phyloP scores from a whole-genome alignment of 2,888 invertebrate genomes.

The Caenorhabditis wallacei region DNA sequence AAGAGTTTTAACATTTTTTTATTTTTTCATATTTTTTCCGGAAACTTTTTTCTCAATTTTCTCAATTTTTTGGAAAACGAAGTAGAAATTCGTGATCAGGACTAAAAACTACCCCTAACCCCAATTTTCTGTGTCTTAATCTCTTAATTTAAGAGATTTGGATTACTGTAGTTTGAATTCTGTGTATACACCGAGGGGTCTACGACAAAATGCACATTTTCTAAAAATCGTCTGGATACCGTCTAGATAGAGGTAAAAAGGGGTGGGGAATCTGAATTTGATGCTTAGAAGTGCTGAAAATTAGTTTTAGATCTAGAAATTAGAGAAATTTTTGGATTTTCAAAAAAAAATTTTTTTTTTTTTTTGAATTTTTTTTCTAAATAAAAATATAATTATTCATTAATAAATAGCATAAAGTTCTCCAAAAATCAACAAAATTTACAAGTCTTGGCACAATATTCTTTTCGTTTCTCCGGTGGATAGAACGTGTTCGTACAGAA shows the following conservation, averaged over 20 bases:
- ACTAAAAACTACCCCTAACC: not conserved
- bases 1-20: no score
- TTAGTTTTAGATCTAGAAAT: not conserved
- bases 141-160: not conserved
- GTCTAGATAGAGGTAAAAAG: not conserved
- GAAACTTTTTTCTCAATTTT: no score
- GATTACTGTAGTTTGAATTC: conserved; percentile 10
- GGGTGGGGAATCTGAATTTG: not conserved
- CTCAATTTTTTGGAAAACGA: no score
- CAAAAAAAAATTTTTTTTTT: not conserved
- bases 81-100: not conserved
- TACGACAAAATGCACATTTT: conserved; percentile 15
- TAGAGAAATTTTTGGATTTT: not conserved
- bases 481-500: conserved; percentile 58
- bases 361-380: no score
- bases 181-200: conserved; percentile 5
- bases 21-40: no score
- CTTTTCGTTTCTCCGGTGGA: conserved; percentile 33
- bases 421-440: conserved; percentile 22
- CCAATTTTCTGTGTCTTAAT: no score
- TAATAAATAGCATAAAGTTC: no score
- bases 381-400: not conserved
- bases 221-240: not conserved
- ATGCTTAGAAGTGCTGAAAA: not conserved
- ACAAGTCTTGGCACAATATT: conserved; percentile 54